Conservation (phyloP, 2,113 vertebrate genomes). For the Apteryx owenii region DNA sequence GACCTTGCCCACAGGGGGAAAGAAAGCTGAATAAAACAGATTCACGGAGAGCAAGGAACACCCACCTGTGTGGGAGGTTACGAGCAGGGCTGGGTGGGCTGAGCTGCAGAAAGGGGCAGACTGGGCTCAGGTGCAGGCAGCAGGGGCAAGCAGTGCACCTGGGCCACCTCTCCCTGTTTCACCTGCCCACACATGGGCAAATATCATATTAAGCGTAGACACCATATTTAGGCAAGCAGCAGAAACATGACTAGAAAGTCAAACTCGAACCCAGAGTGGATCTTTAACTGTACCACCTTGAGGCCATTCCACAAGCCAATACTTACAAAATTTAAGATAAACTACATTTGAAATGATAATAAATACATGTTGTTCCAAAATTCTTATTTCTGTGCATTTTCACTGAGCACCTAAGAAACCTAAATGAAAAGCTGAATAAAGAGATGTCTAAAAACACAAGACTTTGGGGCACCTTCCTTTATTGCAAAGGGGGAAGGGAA, state of each 20-base stretch:
- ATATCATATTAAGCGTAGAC: neutral
- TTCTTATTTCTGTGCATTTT: neutral
- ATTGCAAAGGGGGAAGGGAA: neutral
- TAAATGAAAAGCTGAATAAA: neutral
- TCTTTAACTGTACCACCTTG: neutral
- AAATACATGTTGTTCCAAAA: neutral
- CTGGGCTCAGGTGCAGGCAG: too few species aligned
- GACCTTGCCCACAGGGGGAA: neutral
- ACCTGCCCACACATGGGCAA: neutral
- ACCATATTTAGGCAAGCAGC: neutral
- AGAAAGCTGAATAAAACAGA: neutral
- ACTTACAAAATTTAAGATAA: neutral
- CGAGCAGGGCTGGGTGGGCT: neutral
- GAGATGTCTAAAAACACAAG: neutral
- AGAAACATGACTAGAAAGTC: neutral
- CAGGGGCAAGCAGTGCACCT: too few species aligned
- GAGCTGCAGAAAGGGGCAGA: neutral
- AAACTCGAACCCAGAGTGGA: neutral
- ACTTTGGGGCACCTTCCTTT: rapidly evolving
- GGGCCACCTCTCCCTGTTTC: neutral
- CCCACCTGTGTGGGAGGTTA: neutral
- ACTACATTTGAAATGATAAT: neutral
- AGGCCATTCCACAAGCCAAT: neutral
- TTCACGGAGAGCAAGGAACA: neutral
- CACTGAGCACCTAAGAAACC: neutral